phyloP scores from a whole-genome alignment of 2,113 vertebrate species.

The Pelvicachromis taeniatus region DNA sequence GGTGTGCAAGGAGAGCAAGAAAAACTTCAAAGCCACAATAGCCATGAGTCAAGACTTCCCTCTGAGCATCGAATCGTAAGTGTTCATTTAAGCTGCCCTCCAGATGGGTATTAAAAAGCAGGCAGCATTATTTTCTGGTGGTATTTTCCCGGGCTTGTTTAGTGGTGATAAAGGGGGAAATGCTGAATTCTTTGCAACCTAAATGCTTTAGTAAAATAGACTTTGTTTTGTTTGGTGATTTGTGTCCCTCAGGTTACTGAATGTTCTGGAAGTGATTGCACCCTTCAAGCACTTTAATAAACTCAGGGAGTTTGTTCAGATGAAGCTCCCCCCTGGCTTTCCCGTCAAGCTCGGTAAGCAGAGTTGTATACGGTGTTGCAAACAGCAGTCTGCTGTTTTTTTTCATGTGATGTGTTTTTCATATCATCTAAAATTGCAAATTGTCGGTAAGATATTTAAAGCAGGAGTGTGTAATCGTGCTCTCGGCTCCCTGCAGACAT shows the following conservation, averaged over 20 bases:
- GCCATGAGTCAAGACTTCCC: conserved; percentile 99
- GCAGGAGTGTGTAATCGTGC: background rate
- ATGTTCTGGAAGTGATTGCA: conserved; percentile 97
- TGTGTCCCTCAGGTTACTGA: conserved; percentile 83
- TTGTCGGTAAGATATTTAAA: background rate
- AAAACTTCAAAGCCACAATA: conserved; percentile 97
- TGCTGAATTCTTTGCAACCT: background rate
- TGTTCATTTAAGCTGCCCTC: background rate
- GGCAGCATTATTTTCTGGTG: background rate
- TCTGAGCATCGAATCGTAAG: conserved; percentile 95
- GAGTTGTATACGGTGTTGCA: background rate
- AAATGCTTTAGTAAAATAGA: background rate
- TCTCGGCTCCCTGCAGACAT: conserved; percentile 77
- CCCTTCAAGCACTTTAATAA: conserved; percentile 99
- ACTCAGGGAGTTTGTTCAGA: conserved; percentile 99
- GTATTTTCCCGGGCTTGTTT: background rate
- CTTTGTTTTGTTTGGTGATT: background rate
- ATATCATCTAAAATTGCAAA: background rate
- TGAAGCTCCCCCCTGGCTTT: conserved; percentile 99
- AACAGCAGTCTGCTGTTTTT: background rate
- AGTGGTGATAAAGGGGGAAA: background rate
- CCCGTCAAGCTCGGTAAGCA: conserved; percentile 94
- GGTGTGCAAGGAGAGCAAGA: conserved; percentile 98
- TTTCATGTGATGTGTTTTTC: background rate
- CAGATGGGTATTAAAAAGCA: background rate